These are phyloP conservation scores for Vidua macroura DNA, from an alignment of 2,113 vertebrate species.

Conservation along the genomic window DNA sequence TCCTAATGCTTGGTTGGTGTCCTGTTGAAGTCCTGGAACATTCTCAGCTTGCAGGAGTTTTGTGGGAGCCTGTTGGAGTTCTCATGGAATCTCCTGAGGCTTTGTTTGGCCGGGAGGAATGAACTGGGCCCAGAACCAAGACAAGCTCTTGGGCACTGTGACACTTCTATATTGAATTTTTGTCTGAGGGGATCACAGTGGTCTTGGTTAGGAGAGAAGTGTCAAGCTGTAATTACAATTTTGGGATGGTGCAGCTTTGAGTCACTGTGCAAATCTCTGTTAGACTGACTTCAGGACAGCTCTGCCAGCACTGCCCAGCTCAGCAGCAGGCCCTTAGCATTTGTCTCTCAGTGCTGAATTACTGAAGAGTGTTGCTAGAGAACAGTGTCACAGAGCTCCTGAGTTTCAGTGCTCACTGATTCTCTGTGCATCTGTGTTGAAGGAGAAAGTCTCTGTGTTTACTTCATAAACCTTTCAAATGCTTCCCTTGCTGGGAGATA, in stretches of 20 bases:
- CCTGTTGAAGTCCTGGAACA: not conserved
- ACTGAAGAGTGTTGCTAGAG: not conserved
- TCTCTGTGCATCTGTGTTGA: not conserved
- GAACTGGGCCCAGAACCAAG: not conserved
- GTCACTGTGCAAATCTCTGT: not conserved
- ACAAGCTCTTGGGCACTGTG: not conserved
- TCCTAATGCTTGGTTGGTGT: accelerated
- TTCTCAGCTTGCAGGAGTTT: not conserved
- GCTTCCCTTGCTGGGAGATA: not conserved
- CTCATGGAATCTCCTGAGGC: not conserved
- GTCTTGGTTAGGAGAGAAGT: not conserved
- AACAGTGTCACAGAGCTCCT: not conserved
- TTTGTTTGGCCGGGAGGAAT: not conserved
- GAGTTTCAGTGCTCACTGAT: not conserved
- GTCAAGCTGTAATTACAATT: not conserved
- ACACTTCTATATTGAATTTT: not conserved
- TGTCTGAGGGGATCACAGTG: not conserved
- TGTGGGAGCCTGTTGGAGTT: not conserved
- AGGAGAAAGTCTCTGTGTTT: not conserved
- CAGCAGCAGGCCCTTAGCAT: not conserved
- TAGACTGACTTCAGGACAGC: not conserved
- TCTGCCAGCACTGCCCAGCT: not conserved
- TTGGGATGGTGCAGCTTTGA: not conserved
- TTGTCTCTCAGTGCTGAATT: not conserved
- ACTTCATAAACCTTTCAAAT: not conserved